A percentile compares a stretch with the other conserved stretches of the same genome.
Conservation (phyloP, 2,888 invertebrate species). For the Drosophila cracens region DNA sequence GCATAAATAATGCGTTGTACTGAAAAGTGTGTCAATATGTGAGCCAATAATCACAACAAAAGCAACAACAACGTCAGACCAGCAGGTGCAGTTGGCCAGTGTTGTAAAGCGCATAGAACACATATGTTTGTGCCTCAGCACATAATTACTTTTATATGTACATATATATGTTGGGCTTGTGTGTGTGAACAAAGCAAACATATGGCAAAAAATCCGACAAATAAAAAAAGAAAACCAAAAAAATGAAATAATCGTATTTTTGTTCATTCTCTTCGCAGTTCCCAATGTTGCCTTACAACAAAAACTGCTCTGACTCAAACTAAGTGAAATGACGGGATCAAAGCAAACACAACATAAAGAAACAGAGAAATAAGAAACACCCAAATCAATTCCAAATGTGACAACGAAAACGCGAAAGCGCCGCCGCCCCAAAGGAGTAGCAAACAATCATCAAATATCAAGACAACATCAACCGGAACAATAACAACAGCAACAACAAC, state of each 20-base stretch:
- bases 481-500: background rate
- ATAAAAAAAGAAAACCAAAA: constrained; percentile 5
- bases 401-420: constrained; percentile 56
- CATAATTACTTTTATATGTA: background rate
- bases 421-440: constrained; percentile 56
- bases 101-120: constrained; percentile 58
- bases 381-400: constrained; percentile 65
- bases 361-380: constrained; percentile 5
- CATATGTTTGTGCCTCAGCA: constrained; percentile 27
- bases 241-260: constrained; percentile 31
- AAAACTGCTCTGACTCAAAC: constrained; percentile 16
- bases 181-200: constrained; percentile 60
- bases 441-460: constrained; percentile 35
- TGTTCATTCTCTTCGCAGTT: constrained; percentile 60
- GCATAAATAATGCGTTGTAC: constrained; percentile 59
- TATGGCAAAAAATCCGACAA: constrained; percentile 51
- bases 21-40: constrained; percentile 74
- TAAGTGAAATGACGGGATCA: constrained; percentile 32
- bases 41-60: constrained; percentile 38
- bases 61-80: constrained; percentile 30
- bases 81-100: constrained; percentile 71
- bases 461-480: constrained; percentile 2
- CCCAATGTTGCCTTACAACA: constrained; percentile 31
- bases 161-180: constrained; percentile 9
- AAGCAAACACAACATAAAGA: constrained; percentile 17